These are phyloP conservation scores for Ormyrus thymus DNA, from an alignment of 2,888 invertebrate species.

Conservation along the genomic window DNA sequence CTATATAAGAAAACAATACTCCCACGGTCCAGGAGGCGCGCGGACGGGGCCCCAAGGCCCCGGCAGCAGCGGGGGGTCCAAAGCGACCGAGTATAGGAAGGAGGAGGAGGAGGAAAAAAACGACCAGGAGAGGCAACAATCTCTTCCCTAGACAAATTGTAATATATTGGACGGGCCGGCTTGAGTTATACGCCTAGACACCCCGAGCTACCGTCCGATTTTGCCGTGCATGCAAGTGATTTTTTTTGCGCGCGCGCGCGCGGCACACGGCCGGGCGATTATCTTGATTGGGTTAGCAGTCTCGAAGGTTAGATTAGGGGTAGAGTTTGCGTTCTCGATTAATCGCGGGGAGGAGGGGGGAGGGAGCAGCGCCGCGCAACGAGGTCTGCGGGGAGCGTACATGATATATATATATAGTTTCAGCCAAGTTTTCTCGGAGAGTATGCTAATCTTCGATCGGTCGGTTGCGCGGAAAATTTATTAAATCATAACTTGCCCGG, in stretches of 20 bases:
- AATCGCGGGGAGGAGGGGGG: not conserved
- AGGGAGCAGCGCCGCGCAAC: too few relatives aligned
- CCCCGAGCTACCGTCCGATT: conserved; percentile 8
- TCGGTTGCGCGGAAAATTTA: not conserved
- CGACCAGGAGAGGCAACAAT: conserved; percentile 52
- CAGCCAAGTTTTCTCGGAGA: too few relatives aligned
- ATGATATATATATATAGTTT: too few relatives aligned
- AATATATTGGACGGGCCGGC: conserved; percentile 64
- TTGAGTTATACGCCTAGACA: conserved; percentile 54
- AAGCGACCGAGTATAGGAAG: not conserved
- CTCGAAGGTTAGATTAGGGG: conserved; percentile 25
- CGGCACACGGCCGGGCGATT: too few relatives aligned
- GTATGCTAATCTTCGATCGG: not conserved
- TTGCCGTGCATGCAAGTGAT: too few relatives aligned
- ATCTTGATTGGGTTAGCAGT: conserved; percentile 38
- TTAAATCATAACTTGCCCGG: conserved; percentile 11
- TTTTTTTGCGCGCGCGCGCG: too few relatives aligned
- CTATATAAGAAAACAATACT: conserved; percentile 54
- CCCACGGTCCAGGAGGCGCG: conserved; percentile 49
- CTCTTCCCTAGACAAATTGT: conserved; percentile 67
- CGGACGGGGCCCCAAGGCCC: conserved; percentile 16
- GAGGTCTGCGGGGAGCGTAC: too few relatives aligned
- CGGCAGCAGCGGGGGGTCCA: conserved; percentile 62
- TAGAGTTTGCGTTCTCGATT: too few relatives aligned
- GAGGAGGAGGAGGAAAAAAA: not conserved